Evolutionary conservation across 2,113 vertebrate genomes (phyloP).

Genomic region (Urocynchramus pylzowi): DNA sequence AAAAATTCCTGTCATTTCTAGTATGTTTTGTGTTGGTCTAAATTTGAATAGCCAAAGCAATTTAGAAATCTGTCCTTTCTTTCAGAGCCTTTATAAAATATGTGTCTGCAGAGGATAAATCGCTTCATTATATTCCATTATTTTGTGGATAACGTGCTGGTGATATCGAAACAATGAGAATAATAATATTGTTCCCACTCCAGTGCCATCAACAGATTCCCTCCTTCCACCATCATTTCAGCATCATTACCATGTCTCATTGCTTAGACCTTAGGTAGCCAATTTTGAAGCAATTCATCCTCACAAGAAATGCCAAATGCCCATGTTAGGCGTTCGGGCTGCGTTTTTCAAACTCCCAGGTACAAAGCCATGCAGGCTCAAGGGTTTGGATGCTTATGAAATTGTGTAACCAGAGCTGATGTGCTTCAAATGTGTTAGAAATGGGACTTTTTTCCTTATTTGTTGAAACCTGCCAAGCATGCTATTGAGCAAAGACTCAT

Average conservation of each 20-base stretch:
- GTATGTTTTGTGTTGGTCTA: not conserved
- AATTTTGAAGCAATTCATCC: conserved; percentile 44
- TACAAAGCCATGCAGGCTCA: not conserved
- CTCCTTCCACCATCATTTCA: conserved; percentile 19
- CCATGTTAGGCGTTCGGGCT: not conserved
- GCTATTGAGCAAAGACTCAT: not conserved
- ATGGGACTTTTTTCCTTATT: not conserved
- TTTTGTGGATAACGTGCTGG: conserved; percentile 40
- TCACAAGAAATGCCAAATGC: not conserved
- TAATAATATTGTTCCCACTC: conserved; percentile 38
- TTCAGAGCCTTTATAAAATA: not conserved
- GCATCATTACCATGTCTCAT: conserved; percentile 34
- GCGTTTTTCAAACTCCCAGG: not conserved
- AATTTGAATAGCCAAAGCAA: conserved; percentile 13
- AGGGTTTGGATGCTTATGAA: not conserved
- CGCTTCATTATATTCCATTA: conserved; percentile 29
- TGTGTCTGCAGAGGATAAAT: conserved; percentile 11
- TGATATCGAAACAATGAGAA: conserved; percentile 48
- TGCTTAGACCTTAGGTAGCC: conserved; percentile 56
- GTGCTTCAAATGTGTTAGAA: not conserved
- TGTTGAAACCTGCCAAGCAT: not conserved
- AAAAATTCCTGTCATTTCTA: not conserved
- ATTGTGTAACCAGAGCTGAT: not conserved
- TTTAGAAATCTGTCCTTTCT: conserved; percentile 40
- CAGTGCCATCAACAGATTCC: conserved; percentile 27